Evolutionary conservation across 2,113 vertebrate genomes (phyloP), one percentile per base, ranked within the genome.

Genomic region (rabbit (Oryctolagus cuniculus)): DNA sequence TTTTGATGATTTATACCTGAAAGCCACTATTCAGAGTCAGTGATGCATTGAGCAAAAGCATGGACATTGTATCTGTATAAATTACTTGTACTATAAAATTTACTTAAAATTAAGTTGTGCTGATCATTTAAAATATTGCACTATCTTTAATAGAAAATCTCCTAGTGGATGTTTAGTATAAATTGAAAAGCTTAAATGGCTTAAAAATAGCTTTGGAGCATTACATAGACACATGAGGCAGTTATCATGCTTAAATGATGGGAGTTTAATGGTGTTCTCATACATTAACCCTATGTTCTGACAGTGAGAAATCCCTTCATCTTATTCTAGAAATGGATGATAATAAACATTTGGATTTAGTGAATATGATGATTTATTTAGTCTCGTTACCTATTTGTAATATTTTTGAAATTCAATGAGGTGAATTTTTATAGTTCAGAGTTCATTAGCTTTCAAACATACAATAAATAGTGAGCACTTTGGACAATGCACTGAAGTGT

Each of bases 161-260:
- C 97, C 97, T 96, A 96, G 96, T 98, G 97, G 92, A 97, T 98
- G 97, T 98, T 98, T 98, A 97, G 96, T 91, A 94, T 94, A 98
- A 98, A 98, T 97, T 98, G 96, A 98, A 98, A 97, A 98, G 96
- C 96, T 98, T 98, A 98, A 98, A 98, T 98, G 96, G 86, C 96
- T 98, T 98, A 98, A 98, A 98, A 98, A 98, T 98, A 97, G 96
- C 97, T 98, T 98, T 98, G 96, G 98, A 98, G 94, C 97, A 97
- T 98, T 98, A 97, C 97, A 95, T 91, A 97, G 96, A 96, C 90
- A 96, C 63, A 96, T 17, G 78, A 97, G 97, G 94, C 96, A 96
- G 97, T 98, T 97, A 98, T 97, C 85, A 93, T 96, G 92, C 97
- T 97, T 98, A 98, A 98, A 97, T 98, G 92, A 98, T 98, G 85